Evolutionary conservation across 2,888 invertebrate species (phyloP), one percentile per base, ranked within the genome.

Genomic region (Achlya flavicornis): DNA sequence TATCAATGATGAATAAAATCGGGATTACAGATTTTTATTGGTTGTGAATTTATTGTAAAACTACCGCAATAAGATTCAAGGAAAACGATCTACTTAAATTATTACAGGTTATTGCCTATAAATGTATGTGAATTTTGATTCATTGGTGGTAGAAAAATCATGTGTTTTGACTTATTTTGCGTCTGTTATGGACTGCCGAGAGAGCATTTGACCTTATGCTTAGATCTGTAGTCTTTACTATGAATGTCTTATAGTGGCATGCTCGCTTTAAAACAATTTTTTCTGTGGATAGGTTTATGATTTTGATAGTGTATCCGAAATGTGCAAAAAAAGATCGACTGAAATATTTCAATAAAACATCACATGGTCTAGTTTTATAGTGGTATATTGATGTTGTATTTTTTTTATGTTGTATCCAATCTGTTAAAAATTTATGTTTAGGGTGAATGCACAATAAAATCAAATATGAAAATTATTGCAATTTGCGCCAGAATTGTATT

Each of bases 321-420:
- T n/a, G n/a, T n/a, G 1, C 41, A 41, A 19, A 16, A 53, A 19
- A 7, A 19, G 7, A 53, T 16, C 19, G 48, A 53, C 48, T 53
- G 48, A 53, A 19, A 53, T n/a, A n/a, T n/a, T 19, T 53, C 1
- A 19, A 19, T 10, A 19, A 48, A 48, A 16, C 19, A 53, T 53
- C 48, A 53, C 48, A 53, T 19, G 16, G 16, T 53, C 48, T 53
- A 53, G 48, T 53, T 53, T 53, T 53, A n/a, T 46, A n/a, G n/a
- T n/a, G 6, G 46, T 46, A 46, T 46, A 46, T 53, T 53, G 16
- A 53, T 53, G 48, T 48, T 48, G 16, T 48, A 48, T 16, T 48
- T 48, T n/a, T 48, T 19, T 7, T 46, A 1, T n/a, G 1, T 5
- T 8, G 19, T 10, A 7, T 19, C 19, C 48, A n/a, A 53, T 19